Conservation (phyloP, 2,888 invertebrate species). For the Xylota segnis region DNA sequence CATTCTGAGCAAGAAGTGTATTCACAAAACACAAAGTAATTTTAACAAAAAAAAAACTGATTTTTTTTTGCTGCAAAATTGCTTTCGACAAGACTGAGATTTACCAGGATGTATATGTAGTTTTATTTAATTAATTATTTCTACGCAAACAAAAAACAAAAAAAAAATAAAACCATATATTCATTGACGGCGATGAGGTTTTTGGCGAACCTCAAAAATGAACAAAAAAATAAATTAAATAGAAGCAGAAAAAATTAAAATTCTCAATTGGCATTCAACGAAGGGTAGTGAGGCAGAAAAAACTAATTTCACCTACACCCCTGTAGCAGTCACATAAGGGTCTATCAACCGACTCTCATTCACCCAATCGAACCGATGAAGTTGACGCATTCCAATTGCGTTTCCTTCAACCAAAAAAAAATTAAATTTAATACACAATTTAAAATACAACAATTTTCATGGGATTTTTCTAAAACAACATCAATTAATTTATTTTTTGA, state of each 20-base stretch:
- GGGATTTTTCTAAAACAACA: constrained; percentile 28
- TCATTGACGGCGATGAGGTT: constrained; percentile 46
- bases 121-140: constrained; percentile 71
- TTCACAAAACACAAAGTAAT: constrained; percentile 68
- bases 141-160: constrained; percentile 41
- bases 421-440: not conserved
- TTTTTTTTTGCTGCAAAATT: constrained; percentile 73
- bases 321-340: constrained; percentile 36
- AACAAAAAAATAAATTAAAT: constrained; percentile 56
- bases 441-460: constrained; percentile 18
- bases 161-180: constrained; percentile 63
- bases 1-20: constrained; percentile 60
- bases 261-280: constrained; percentile 54
- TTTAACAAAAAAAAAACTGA: constrained; percentile 60
- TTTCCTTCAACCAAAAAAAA: not conserved
- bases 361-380: constrained; percentile 18
- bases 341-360: constrained; percentile 8
- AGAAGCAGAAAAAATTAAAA: constrained; percentile 43
- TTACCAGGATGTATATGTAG: constrained; percentile 77
- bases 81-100: constrained; percentile 78
- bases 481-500: constrained; percentile 51
- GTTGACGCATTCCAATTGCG: not conserved
- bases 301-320: constrained; percentile 1
- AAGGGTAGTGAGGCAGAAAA: constrained; percentile 11
- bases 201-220: constrained; percentile 37